Conservation (phyloP, 2,113 vertebrate genomes). For the Erythrolamprus reginae region DNA sequence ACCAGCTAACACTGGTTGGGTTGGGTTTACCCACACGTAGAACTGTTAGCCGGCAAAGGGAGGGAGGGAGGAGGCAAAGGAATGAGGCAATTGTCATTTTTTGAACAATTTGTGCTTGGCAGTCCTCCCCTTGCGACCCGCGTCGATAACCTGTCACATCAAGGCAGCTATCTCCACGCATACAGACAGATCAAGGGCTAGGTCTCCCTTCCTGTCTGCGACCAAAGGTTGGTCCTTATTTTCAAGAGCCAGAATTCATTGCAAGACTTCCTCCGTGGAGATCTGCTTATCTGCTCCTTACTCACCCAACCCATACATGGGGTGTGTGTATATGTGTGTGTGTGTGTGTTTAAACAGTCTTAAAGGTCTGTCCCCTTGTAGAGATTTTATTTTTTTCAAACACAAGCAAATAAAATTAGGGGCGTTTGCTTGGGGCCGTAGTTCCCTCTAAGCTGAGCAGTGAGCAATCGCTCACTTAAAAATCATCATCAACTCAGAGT, state of each 20-base stretch:
- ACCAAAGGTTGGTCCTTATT: background rate
- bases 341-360: background rate
- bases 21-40: background rate
- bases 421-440: too few relatives aligned
- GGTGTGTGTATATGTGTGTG: too few relatives aligned
- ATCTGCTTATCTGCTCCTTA: background rate
- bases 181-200: background rate
- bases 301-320: background rate
- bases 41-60: background rate
- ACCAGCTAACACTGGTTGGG: background rate
- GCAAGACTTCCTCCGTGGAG: background rate
- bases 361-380: background rate
- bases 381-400: background rate
- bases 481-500: too few relatives aligned
- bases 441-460: too few relatives aligned
- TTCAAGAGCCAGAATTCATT: background rate
- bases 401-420: background rate
- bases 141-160: background rate
- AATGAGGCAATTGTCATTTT: background rate
- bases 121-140: background rate
- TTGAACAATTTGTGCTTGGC: background rate
- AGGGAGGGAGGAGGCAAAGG: background rate
- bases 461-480: too few relatives aligned
- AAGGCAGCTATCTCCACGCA: background rate
- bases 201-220: background rate